Evolutionary conservation across 2,888 invertebrate species (phyloP).

Genomic region (Diarsia brunnea): DNA sequence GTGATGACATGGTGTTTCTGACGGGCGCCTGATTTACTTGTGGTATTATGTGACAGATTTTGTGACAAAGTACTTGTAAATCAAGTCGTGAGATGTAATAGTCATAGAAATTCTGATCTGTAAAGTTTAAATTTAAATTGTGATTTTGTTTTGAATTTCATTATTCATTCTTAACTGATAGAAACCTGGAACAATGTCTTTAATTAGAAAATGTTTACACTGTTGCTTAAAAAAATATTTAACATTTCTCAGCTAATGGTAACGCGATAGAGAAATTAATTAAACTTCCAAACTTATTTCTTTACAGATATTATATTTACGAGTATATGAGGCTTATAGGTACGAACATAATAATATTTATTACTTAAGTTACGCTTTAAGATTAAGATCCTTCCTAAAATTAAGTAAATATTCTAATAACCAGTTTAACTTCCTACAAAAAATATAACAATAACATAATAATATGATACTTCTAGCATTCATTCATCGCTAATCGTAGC

Average conservation of each 20-base stretch:
- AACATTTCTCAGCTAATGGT: no score
- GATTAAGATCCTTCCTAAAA: neutral
- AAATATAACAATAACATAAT: neutral
- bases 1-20: slow-evolving; percentile 44
- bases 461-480: slow-evolving; percentile 17
- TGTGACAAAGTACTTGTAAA: neutral
- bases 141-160: neutral
- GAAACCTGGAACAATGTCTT: neutral
- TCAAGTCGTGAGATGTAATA: neutral
- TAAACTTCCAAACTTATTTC: no score
- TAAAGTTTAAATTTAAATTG: neutral
- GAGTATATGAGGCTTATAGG: neutral
- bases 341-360: neutral
- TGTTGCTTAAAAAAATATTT: no score
- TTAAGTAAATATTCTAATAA: neutral
- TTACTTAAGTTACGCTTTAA: neutral
- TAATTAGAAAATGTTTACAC: neutral
- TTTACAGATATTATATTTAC: no score
- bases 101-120: neutral
- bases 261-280: no score
- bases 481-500: slow-evolving; percentile 31
- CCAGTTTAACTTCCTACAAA: slow-evolving; percentile 2
- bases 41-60: slow-evolving; percentile 14
- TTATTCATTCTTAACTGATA: neutral
- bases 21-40: slow-evolving; percentile 22